Evolutionary conservation across 2,888 invertebrate species (phyloP), one percentile per base, ranked within the genome.

Genomic region (Synergus gifuensis): DNA sequence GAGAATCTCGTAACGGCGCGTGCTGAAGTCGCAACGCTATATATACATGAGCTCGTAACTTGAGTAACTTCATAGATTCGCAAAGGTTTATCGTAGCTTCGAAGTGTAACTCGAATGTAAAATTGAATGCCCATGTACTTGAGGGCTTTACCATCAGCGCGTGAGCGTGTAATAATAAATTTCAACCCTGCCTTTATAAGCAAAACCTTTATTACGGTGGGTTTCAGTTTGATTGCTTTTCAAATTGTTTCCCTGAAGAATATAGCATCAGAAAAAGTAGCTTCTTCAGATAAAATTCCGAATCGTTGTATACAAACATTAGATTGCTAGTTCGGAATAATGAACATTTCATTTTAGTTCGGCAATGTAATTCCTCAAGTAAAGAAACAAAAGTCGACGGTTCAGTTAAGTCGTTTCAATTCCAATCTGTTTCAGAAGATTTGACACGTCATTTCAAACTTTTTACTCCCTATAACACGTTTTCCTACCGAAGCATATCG

Each of bases 401-500:
- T 18, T 58, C 9, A 49, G 46, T 28, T 28, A 14, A 9, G 44
- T 67, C 9, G 28, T n/a, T 49, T 16, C 22, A 22, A 69, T 22
- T 4, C 9, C 49, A 69, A 28, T 69, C 14, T 69, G 28, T 49
- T 46, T 14, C 49, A 8, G 49, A 16, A 28, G 80, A 80, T 81
- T 82, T 82, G 80, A 81, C 81, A 81, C 82, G 80, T 81, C 79
- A 83, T 83, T 83, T 83, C 78, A 83, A 83, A 83, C 80, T 82
- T 83, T 83, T 80, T 77, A 80, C 78, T 76, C 76, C 67, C 79
- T 73, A 76, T 78, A 80, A 78, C 73, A 66, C 82, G 79, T 76
- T 81, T 69, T 80, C 79, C 78, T 78, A 76, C 78, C 46, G 16
- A 78, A 80, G 82, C 78, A 78, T 80, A 80, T 82, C 81, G 78